Conservation (phyloP, 2,888 invertebrate species). For the Acleris cristana region DNA sequence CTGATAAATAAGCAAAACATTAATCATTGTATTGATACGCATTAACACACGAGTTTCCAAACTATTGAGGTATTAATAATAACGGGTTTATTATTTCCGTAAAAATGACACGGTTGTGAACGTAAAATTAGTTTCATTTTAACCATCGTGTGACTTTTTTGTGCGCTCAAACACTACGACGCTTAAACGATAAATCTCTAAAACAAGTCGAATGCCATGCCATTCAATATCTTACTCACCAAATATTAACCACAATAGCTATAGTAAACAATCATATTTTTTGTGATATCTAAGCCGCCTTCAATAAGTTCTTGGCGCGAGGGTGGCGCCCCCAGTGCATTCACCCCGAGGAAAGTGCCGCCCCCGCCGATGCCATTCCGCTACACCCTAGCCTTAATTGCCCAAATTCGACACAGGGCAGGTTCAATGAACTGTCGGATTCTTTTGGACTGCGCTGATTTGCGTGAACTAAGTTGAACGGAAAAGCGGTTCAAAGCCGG, state of each 20-base stretch:
- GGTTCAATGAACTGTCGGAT: constrained; percentile 67
- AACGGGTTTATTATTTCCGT: not conserved
- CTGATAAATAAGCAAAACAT: constrained; percentile 56
- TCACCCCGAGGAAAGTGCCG: constrained; percentile 81
- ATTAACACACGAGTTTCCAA: too few species aligned
- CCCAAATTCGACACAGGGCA: constrained; percentile 67
- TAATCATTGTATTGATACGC: too few species aligned
- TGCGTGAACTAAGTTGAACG: not conserved
- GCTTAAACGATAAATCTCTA: too few species aligned
- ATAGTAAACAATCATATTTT: not conserved
- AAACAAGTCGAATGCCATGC: too few species aligned
- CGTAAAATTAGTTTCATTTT: not conserved
- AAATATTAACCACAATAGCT: not conserved
- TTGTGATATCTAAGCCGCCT: constrained; percentile 46
- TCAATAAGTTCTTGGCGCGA: constrained; percentile 64
- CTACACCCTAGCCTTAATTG: constrained; percentile 78
- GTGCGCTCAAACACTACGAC: too few species aligned
- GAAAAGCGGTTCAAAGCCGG: too few species aligned
- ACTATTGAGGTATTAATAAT: too few species aligned
- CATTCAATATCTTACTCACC: not conserved
- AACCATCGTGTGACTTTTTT: too few species aligned
- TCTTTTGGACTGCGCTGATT: constrained; percentile 48
- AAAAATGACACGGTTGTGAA: not conserved
- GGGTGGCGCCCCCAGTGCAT: constrained; percentile 77
- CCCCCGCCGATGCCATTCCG: constrained; percentile 54